Conservation (phyloP, 2,113 vertebrate species). For the Tachuris rubrigastra region DNA sequence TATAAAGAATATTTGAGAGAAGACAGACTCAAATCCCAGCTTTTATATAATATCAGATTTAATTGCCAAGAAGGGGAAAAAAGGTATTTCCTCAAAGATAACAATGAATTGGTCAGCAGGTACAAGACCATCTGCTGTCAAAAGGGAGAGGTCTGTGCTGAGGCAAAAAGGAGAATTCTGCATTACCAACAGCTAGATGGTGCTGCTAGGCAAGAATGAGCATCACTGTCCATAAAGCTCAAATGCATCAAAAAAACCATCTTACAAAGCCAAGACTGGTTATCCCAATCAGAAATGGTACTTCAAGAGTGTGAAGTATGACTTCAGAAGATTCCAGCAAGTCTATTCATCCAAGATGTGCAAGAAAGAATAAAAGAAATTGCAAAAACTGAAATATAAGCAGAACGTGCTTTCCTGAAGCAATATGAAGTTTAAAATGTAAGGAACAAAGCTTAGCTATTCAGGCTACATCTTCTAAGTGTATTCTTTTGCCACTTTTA, state of each 20-base stretch:
- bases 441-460: background rate
- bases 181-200: slow-evolving; percentile 63
- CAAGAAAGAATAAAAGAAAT: background rate
- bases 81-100: background rate
- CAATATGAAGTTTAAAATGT: background rate
- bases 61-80: background rate
- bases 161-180: background rate
- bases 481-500: background rate
- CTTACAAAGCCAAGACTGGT: background rate
- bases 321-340: background rate
- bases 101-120: background rate
- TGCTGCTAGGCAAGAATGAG: slow-evolving; percentile 9
- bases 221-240: background rate
- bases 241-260: background rate
- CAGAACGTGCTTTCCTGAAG: background rate
- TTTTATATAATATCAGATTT: background rate
- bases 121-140: background rate
- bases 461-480: background rate
- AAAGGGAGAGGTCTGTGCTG: background rate
- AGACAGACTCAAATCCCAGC: background rate
- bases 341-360: background rate
- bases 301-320: background rate
- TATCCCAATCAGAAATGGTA: background rate
- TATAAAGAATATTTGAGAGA: background rate
- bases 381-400: background rate